Conservation (phyloP, 2,797 vertebrate genomes). For the Loris lydekkerianus region DNA sequence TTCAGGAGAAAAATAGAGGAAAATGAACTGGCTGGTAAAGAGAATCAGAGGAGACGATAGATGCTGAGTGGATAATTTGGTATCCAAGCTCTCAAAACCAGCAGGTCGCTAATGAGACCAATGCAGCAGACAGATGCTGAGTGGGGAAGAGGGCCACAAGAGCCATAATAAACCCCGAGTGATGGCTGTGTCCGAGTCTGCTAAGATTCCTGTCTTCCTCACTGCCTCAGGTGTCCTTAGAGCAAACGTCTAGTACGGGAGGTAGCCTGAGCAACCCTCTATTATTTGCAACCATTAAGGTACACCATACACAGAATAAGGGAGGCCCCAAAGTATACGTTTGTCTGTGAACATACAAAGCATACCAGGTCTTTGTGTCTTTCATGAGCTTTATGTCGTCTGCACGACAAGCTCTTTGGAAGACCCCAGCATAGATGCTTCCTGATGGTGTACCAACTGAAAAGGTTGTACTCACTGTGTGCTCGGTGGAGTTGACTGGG, state of each 20-base stretch:
- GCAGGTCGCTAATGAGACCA: background rate
- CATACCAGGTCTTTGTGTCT: background rate
- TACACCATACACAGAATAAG: background rate
- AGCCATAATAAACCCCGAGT: background rate
- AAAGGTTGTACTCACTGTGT: constrained; percentile 90
- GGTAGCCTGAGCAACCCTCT: background rate
- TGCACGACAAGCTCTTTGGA: background rate
- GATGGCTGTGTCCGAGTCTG: background rate
- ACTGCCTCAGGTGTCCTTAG: background rate
- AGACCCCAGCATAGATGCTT: background rate
- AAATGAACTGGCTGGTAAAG: background rate
- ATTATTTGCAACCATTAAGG: background rate
- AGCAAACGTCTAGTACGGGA: fast-evolving
- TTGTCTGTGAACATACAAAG: background rate
- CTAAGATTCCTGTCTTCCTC: background rate
- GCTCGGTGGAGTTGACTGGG: constrained; percentile 83
- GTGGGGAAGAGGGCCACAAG: fast-evolving
- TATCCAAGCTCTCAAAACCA: background rate
- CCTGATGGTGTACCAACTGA: background rate
- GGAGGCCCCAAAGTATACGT: too few relatives aligned
- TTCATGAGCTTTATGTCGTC: background rate
- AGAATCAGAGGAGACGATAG: background rate
- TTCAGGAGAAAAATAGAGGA: background rate
- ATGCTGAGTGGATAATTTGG: too few relatives aligned
- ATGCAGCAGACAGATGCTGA: background rate